A percentile compares a stretch with the other conserved stretches of the same genome.
Conservation (phyloP, 64 coral and sea anemone species). For the Stichodactyla mertensii region DNA sequence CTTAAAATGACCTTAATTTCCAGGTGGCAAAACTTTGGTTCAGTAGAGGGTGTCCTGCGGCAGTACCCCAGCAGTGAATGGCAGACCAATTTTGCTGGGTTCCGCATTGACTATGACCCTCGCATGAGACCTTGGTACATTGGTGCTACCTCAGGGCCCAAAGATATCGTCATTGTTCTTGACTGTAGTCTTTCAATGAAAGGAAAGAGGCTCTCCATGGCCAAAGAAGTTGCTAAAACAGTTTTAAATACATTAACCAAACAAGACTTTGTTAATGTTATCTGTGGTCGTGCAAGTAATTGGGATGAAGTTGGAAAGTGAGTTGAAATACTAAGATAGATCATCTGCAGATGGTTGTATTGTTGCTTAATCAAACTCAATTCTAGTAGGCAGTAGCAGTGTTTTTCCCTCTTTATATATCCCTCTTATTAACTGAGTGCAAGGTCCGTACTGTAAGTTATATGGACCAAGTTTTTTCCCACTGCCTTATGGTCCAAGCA, state of each 20-base stretch:
- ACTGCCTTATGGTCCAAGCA: too few relatives aligned
- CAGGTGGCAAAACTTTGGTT: conserved; percentile 99
- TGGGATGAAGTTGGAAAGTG: conserved; percentile 99
- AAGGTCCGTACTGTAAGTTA: too few relatives aligned
- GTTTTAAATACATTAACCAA: conserved; percentile 94
- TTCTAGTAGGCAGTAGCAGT: too few relatives aligned
- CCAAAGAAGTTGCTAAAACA: conserved; percentile 88
- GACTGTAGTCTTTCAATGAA: conserved; percentile 95
- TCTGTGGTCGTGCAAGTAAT: conserved; percentile 83
- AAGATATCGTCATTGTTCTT: conserved; percentile 89
- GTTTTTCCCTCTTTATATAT: too few relatives aligned
- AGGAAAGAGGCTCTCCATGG: conserved; percentile 90
- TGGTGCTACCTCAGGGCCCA: conserved; percentile 92
- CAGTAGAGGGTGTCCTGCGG: conserved; percentile 70
- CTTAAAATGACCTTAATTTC: neutral
- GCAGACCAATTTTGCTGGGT: conserved; percentile 94
- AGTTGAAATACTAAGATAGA: neutral
- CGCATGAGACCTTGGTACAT: conserved; percentile 94
- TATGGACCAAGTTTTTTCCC: too few relatives aligned
- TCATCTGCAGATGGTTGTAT: too few relatives aligned
- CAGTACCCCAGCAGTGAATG: conserved; percentile 87
- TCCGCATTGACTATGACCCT: conserved; percentile 94
- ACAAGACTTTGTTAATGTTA: conserved; percentile 99
- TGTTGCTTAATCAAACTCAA: too few relatives aligned
- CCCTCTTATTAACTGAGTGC: too few relatives aligned